Base-by-base conservation (phyloP, 2,888 invertebrate species). In the Caradrina clavipalpis region DNA sequence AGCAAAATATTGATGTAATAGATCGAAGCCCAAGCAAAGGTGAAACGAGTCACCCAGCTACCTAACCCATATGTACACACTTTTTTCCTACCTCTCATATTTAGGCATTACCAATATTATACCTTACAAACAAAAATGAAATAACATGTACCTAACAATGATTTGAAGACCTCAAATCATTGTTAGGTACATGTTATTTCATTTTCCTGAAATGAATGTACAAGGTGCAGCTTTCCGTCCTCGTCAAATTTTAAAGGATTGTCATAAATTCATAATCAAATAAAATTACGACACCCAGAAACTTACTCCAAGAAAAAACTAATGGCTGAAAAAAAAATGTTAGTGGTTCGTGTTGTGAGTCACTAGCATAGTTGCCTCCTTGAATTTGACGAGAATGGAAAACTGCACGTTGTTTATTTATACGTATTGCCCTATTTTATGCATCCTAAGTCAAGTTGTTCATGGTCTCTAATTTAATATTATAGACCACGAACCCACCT, bases 1-100 rank as follows among this genome's bases (percentile, higher is more conserved):
- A 71, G 74, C 59, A 69, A 77, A 65, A 69, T 71, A 66, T 65
- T 68, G 67, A 73, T 82, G 42, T 71, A 61, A 69, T 67, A 73
- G 53, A 68, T 55, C 50, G 35, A 56, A 64, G 22, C 26, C 8
- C 3, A 15, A 21, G 55, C 47, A 55, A 49, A 49, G 7, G 45
- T 45, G 22, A 31, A 56, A 56, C n/a, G 11, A 39, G 39, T 42
- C 39, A 56, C 8, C n/a, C 8, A n/a, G 11, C 11, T 58, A 47
- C 11, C 45, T 17, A 26, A 26, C 10, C 15, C 17, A 45, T 45
- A 45, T 6, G 11, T 17, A 45, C 45, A 47, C 11, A 61, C 17
- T 54, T 53, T 13, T 22, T 42, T 1, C 22, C 8, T 54, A 19
- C 21, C 1, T 15, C 21, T 21, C 5, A 13, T 42, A 56, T 49